Evolutionary conservation across 2,113 vertebrate species (phyloP).

Genomic region (Ginglymostoma cirratum): DNA sequence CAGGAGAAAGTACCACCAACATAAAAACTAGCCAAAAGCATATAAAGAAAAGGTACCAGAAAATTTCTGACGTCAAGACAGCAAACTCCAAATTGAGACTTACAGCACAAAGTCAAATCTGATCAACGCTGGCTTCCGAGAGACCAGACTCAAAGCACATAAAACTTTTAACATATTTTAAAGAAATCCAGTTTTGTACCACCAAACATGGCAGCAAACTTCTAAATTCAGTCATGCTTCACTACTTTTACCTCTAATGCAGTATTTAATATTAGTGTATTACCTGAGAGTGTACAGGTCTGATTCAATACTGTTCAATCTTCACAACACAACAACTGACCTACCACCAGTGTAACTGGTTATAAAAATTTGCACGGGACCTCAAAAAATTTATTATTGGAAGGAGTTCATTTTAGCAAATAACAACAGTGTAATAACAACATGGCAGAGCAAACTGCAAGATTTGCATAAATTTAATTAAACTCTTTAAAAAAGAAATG

Average conservation of each 20-base stretch:
- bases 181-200: background rate
- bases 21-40: conserved; percentile 16
- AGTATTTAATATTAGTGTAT: background rate
- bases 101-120: background rate
- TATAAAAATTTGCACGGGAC: background rate
- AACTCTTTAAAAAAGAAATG: background rate
- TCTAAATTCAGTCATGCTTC: background rate
- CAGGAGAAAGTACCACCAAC: background rate
- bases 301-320: background rate
- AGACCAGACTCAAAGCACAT: background rate
- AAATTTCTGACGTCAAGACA: background rate
- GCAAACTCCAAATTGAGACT: background rate
- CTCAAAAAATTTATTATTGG: background rate
- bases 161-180: background rate
- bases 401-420: background rate
- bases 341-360: background rate
- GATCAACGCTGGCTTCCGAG: background rate
- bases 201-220: background rate
- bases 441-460: background rate
- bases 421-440: background rate
- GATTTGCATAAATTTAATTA: background rate
- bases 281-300: background rate
- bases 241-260: background rate
- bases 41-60: background rate
- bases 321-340: background rate